Base-by-base conservation (phyloP, 2,888 invertebrate species). In the Synergus gifuensis region DNA sequence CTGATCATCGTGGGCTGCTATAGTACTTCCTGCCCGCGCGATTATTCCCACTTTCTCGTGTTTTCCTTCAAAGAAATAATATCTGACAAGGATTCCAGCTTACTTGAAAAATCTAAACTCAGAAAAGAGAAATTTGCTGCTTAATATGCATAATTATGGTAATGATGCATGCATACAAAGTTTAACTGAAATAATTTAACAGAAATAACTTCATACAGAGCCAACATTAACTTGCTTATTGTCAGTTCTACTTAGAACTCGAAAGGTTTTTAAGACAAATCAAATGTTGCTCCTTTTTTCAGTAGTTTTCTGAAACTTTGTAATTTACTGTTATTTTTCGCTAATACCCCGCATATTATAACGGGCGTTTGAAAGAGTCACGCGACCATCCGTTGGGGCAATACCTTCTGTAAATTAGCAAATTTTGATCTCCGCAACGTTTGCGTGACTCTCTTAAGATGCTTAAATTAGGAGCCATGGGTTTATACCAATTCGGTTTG, bases 11-110 rank as follows among this genome's bases (percentile, higher is more conserved):
- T 83, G 76, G 82, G 82, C 81, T 82, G 83, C 80, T 83, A n/a
- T n/a, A 62, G 81, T 85, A 82, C 83, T 88, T 87, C 86, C 85
- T 87, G 83, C 80, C 85, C 82, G 84, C 80, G 79, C 77, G 80
- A 49, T 77, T 77, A 63, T 77, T 79, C 77, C 63, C 67, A 42
- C 60, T 66, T 79, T 78, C 60, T 14, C 60, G 58, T 40, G 76
- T 62, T 63, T 73, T 28, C 58, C 64, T 66, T 49, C 14, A 14
- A 73, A 49, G 14, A 73, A 73, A 54, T 54, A 54, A 54, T 73
- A 54, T 36, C 54, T 36, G 54, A 36, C 69, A 73, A 73, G n/a
- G 16, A 73, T 54, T 54, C 36, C 40, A 40, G 64, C n/a, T n/a
- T 40, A n/a, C 42, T 40, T n/a, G 16, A 66, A 40, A 40, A 42